phyloP scores from a whole-genome alignment of 2,888 invertebrate genomes.

The Tanypteryx hageni region DNA sequence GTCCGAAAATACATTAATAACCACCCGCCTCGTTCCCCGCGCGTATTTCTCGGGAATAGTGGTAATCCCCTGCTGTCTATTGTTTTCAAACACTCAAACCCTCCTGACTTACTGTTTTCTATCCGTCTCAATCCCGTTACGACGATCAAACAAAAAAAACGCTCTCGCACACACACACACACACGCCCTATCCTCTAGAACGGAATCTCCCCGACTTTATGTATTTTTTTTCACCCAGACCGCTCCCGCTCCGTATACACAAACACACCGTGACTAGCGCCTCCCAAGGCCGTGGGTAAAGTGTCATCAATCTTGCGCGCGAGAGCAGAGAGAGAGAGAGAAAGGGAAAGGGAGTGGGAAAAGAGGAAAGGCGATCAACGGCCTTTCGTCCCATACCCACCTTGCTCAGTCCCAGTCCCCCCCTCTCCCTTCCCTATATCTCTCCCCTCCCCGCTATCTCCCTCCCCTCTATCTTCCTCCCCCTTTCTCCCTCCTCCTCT shows the following conservation, averaged over 20 bases:
- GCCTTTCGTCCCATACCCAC: neutral
- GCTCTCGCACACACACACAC: neutral
- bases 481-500: neutral
- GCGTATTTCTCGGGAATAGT: neutral
- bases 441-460: neutral
- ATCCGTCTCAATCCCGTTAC: conserved; percentile 64
- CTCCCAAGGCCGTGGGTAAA: conserved; percentile 55
- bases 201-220: conserved; percentile 50
- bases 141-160: conserved; percentile 43
- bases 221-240: conserved; percentile 54
- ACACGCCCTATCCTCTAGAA: neutral
- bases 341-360: too few relatives aligned
- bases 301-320: conserved; percentile 61
- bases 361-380: conserved; percentile 16
- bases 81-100: conserved; percentile 47
- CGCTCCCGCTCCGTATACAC: conserved; percentile 48
- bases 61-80: conserved; percentile 50
- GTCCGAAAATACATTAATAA: neutral
- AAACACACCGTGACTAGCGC: conserved; percentile 61
- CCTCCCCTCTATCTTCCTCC: neutral
- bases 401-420: neutral
- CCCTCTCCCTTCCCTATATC: neutral
- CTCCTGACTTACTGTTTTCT: conserved; percentile 57
- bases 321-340: conserved; percentile 22
- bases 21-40: neutral